These are phyloP conservation scores for Chiroxiphia lanceolata DNA, from an alignment of 2,797 vertebrate species.

Conservation along the genomic window DNA sequence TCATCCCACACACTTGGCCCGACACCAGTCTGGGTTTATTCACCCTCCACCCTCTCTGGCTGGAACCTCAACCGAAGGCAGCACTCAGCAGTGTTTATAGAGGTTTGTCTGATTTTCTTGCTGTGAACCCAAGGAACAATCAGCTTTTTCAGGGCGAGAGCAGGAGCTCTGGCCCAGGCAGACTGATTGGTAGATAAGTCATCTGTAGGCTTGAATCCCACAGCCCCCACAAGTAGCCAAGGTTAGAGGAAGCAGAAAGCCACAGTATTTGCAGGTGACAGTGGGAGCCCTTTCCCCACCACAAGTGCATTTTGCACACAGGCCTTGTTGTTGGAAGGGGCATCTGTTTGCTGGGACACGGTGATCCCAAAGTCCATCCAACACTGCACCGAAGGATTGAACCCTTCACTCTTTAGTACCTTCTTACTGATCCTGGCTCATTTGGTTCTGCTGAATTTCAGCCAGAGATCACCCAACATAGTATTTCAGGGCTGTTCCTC, in stretches of 20 bases:
- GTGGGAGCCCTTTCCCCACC: background rate
- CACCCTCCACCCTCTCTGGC: background rate
- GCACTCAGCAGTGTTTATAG: background rate
- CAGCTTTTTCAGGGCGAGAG: background rate
- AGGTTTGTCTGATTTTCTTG: background rate
- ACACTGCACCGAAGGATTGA: background rate
- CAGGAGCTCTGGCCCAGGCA: background rate
- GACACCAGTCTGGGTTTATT: background rate
- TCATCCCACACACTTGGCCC: background rate
- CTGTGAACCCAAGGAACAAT: background rate
- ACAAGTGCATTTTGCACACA: background rate
- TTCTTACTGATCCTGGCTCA: background rate
- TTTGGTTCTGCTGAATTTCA: background rate
- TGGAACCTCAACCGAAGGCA: background rate
- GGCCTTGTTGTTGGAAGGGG: background rate
- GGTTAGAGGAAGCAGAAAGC: background rate
- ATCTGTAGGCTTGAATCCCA: background rate
- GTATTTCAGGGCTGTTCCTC: background rate
- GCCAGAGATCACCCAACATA: background rate
- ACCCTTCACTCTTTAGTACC: background rate
- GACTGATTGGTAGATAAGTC: rapidly evolving
- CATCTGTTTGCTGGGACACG: background rate
- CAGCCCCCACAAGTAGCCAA: background rate
- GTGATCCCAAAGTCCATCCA: background rate
- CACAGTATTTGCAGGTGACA: background rate